Evolutionary conservation across 2,113 vertebrate species (phyloP).

Genomic region (Oncorhynchus mykiss): DNA sequence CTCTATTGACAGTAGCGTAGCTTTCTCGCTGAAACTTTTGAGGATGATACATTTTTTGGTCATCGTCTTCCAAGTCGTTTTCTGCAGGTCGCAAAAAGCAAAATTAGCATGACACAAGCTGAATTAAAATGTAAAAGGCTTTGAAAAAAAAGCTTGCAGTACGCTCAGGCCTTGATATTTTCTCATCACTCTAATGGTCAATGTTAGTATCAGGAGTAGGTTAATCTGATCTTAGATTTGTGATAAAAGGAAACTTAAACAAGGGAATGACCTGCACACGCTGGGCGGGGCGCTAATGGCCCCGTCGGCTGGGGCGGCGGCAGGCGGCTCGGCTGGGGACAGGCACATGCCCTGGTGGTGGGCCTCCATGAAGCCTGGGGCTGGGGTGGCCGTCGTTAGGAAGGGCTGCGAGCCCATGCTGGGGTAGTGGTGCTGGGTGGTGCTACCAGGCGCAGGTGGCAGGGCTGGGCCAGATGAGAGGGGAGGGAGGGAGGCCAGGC

Average conservation of each 20-base stretch:
- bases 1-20: no score
- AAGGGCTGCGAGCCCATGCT: constrained; percentile 82
- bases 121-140: no score
- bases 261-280: constrained; percentile 86
- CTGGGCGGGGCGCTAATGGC: constrained; percentile 89
- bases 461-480: constrained; percentile 77
- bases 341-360: constrained; percentile 88
- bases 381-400: constrained; percentile 82
- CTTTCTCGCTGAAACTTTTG: no score
- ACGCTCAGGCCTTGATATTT: no score
- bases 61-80: no score
- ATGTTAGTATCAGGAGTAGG: no score
- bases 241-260: no score
- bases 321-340: constrained; percentile 78
- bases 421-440: constrained; percentile 85
- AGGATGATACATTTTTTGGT: no score
- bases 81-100: no score
- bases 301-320: constrained; percentile 75
- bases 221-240: background rate
- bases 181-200: no score
- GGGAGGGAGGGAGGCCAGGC: constrained; percentile 81
- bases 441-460: constrained; percentile 75
- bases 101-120: no score
- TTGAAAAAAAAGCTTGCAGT: no score
- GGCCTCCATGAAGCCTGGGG: constrained; percentile 85